A percentile compares a stretch with the other conserved stretches of the same genome.
Conservation (phyloP, 2,888 invertebrate genomes). For the Standfussiana lucernea region DNA sequence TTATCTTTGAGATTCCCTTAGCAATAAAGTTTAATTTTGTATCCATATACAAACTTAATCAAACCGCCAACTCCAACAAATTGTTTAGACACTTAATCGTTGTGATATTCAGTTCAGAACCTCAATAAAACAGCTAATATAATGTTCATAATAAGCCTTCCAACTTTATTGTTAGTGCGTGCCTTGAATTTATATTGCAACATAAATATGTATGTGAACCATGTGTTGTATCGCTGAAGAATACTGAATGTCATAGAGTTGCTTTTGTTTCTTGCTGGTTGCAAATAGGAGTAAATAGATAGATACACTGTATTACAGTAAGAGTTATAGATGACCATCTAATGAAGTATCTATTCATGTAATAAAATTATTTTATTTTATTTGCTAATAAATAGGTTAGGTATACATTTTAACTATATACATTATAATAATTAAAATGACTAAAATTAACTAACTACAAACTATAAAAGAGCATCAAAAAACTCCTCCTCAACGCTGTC, state of each 20-base stretch:
- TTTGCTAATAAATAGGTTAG: too few relatives aligned
- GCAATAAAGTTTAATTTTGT: not conserved
- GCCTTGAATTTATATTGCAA: constrained; percentile 66
- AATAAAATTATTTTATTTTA: too few relatives aligned
- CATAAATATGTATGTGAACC: constrained; percentile 48
- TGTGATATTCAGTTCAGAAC: constrained; percentile 25
- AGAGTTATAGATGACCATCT: not conserved
- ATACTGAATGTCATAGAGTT: not conserved
- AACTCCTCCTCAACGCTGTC: too few relatives aligned
- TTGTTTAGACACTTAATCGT: constrained; percentile 7
- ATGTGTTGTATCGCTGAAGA: constrained; percentile 27
- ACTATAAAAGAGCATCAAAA: too few relatives aligned
- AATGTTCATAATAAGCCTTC: constrained; percentile 54
- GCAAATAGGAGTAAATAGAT: not conserved
- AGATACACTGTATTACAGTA: not conserved
- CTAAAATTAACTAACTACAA: too few relatives aligned
- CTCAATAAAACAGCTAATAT: constrained; percentile 60
- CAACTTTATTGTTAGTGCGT: constrained; percentile 61
- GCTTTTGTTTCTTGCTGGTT: not conserved
- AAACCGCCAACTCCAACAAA: constrained; percentile 6
- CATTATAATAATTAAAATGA: too few relatives aligned
- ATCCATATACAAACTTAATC: not conserved
- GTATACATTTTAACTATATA: too few relatives aligned
- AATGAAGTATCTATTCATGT: too few relatives aligned
- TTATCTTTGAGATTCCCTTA: not conserved